Percentiles rank a stretch among this genome's conserved stretches.
Evolutionary conservation across 2,888 invertebrate genomes (phyloP).

Genomic region (Ditula angustiorana): DNA sequence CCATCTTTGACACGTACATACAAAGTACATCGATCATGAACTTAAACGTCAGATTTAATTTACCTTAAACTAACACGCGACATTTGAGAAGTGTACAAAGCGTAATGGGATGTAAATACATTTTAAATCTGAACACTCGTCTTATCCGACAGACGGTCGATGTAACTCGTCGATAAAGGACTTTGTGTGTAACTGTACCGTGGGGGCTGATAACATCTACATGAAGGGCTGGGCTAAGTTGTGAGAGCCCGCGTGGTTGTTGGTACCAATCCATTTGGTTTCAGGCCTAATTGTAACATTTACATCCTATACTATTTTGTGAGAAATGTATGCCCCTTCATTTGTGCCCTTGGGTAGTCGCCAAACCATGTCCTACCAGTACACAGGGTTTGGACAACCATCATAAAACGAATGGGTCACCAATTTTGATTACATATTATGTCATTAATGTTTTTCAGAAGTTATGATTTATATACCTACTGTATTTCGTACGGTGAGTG

Average conservation of each 20-base stretch:
- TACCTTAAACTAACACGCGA: conserved; percentile 20
- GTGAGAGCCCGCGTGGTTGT: not conserved
- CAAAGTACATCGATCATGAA: not conserved
- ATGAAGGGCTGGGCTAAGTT: conserved; percentile 5
- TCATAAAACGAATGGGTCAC: too few relatives aligned
- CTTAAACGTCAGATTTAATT: conserved; percentile 20
- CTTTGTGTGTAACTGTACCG: conserved; percentile 35
- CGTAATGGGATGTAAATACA: conserved; percentile 24
- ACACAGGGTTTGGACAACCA: too few relatives aligned
- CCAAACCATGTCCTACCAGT: too few relatives aligned
- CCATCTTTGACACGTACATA: not conserved
- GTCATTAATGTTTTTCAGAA: too few relatives aligned
- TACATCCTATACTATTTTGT: too few relatives aligned
- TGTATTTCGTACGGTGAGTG: too few relatives aligned
- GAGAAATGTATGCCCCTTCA: too few relatives aligned
- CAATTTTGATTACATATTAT: too few relatives aligned
- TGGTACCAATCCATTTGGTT: too few relatives aligned
- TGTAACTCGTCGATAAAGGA: conserved; percentile 36
- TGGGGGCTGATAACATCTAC: conserved; percentile 34
- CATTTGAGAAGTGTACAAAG: conserved; percentile 8
- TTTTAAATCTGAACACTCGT: conserved; percentile 24
- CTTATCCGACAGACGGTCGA: conserved; percentile 22
- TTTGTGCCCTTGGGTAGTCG: too few relatives aligned
- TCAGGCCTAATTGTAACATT: too few relatives aligned
- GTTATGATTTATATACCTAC: too few relatives aligned